These are phyloP conservation scores for Dicyrtoma fusca DNA, from an alignment of 2,888 invertebrate species.

Conservation along the genomic window DNA sequence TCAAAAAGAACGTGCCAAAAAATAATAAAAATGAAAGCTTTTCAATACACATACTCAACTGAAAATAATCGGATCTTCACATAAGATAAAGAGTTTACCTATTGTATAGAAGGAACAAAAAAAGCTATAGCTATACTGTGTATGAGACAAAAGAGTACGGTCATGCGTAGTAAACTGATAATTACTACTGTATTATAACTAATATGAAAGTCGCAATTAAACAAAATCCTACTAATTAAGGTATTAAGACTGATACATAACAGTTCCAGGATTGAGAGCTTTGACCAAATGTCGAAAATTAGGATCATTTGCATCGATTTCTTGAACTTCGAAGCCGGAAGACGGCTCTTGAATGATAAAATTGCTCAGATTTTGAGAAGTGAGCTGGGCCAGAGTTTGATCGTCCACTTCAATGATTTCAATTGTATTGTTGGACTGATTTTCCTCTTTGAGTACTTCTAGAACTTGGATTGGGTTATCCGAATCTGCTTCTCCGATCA, in stretches of 20 bases:
- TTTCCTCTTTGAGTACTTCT: constrained; percentile 39
- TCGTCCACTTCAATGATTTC: constrained; percentile 56
- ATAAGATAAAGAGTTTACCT: too few relatives aligned
- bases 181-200: too few relatives aligned
- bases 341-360: constrained; percentile 38
- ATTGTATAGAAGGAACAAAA: too few relatives aligned
- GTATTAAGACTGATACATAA: background rate
- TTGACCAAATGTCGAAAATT: constrained; percentile 51
- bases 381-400: constrained; percentile 50
- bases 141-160: too few relatives aligned
- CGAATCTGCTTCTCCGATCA: constrained; percentile 53
- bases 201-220: too few relatives aligned
- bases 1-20: too few relatives aligned
- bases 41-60: too few relatives aligned
- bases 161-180: too few relatives aligned
- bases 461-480: constrained; percentile 41
- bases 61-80: too few relatives aligned
- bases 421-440: constrained; percentile 34
- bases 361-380: constrained; percentile 41
- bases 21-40: too few relatives aligned
- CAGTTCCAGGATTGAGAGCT: constrained; percentile 41
- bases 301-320: constrained; percentile 51
- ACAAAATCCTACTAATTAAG: background rate
- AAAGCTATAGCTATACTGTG: too few relatives aligned
- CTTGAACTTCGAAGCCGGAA: constrained; percentile 41